These are phyloP conservation scores for Galerucella nymphaeae DNA, from an alignment of 2,888 invertebrate genomes.

Conservation along the genomic window DNA sequence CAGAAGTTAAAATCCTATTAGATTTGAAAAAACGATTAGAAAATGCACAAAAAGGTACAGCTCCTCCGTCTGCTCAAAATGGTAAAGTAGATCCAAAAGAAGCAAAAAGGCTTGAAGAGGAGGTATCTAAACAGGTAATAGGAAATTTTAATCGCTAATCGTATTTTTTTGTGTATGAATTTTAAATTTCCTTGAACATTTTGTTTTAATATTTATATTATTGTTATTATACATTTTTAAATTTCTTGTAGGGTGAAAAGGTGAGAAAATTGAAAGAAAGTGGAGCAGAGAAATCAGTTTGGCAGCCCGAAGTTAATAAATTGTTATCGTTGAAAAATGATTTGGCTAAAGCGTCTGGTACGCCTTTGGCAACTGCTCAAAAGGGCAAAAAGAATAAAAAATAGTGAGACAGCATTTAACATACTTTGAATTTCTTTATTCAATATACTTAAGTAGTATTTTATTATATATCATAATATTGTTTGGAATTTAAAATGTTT, in stretches of 20 bases:
- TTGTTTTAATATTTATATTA: not conserved
- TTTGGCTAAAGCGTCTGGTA: constrained; percentile 65
- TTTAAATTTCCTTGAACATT: not conserved
- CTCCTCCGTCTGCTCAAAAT: constrained; percentile 24
- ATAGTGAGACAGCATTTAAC: constrained; percentile 10
- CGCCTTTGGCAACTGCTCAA: constrained; percentile 47
- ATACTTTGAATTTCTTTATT: not conserved
- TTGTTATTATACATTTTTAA: constrained; percentile 32
- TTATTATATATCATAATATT: not conserved
- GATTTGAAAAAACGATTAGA: constrained; percentile 77
- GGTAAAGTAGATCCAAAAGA: constrained; percentile 54
- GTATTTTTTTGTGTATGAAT: not conserved
- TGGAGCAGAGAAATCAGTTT: constrained; percentile 79
- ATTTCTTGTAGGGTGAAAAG: constrained; percentile 72
- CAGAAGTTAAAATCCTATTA: constrained; percentile 78
- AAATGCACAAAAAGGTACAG: constrained; percentile 37
- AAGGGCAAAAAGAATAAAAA: constrained; percentile 59
- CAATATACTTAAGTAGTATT: not conserved
- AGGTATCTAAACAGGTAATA: constrained; percentile 71
- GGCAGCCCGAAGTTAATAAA: constrained; percentile 81
- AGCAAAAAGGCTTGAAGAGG: constrained; percentile 68
- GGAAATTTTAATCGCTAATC: not conserved
- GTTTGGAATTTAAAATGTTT: not conserved
- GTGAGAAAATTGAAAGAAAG: constrained; percentile 82
- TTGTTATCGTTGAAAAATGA: constrained; percentile 81